Conservation (phyloP, 2,888 invertebrate genomes). For the Andrena minutula region DNA sequence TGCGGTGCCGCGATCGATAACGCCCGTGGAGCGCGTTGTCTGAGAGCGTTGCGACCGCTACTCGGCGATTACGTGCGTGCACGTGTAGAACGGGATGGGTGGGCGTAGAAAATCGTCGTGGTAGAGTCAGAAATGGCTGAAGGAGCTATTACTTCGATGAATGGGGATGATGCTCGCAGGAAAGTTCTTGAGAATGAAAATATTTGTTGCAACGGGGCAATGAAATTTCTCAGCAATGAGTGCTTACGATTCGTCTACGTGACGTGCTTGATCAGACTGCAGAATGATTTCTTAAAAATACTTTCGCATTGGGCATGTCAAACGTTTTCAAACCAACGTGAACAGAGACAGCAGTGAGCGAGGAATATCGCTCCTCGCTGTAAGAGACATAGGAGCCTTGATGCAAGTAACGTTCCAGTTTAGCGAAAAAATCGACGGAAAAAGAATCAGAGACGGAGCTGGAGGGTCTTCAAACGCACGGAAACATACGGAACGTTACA, state of each 20-base stretch:
- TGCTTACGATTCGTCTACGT: no score
- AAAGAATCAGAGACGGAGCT: slow-evolving; percentile 6
- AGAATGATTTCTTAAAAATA: no score
- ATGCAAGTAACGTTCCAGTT: slow-evolving; percentile 3
- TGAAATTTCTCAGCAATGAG: no score
- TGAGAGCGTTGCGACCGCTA: slow-evolving; percentile 26
- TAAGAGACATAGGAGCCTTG: neutral
- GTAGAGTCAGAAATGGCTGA: neutral
- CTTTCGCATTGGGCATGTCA: neutral
- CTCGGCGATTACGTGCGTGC: neutral
- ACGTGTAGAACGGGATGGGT: neutral
- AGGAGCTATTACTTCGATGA: no score
- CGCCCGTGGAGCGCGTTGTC: neutral
- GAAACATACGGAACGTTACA: slow-evolving; percentile 7
- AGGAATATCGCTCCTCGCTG: neutral
- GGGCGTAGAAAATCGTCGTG: neutral
- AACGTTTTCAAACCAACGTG: neutral
- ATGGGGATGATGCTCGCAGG: no score
- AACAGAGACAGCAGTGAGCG: neutral
- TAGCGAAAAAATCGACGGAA: neutral
- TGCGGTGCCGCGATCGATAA: slow-evolving; percentile 44
- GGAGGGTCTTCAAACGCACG: slow-evolving; percentile 5
- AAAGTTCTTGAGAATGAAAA: no score
- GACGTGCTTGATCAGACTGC: no score
- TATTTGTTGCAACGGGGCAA: no score